phyloP scores from a whole-genome alignment of 1,140 invertebrate species.

The Babylonia areolata region DNA sequence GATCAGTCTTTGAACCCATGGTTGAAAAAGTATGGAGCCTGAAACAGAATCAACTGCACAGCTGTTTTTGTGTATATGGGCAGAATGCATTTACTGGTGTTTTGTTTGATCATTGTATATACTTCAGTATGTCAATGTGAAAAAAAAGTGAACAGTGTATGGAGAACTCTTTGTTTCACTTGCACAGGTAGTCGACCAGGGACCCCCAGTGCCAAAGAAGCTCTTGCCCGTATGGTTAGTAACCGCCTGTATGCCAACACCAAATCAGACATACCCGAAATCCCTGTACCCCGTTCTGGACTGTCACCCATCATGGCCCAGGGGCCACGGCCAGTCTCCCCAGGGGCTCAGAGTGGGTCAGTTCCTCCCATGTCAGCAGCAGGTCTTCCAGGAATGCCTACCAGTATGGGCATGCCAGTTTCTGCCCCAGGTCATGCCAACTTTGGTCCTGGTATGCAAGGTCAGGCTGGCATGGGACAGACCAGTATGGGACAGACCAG shows the following conservation, averaged over 20 bases:
- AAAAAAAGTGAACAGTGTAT: not conserved
- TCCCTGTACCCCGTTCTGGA: constrained; percentile 35
- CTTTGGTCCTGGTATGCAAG: constrained; percentile 5
- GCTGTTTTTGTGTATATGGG: not conserved
- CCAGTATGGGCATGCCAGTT: constrained; percentile 7
- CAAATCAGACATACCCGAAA: constrained; percentile 47
- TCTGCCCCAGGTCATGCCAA: not conserved
- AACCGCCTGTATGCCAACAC: constrained; percentile 83
- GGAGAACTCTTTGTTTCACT: too few relatives aligned
- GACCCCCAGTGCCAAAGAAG: constrained; percentile 91
- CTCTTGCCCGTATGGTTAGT: constrained; percentile 94
- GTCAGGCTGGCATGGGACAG: constrained; percentile 28
- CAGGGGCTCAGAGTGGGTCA: not conserved
- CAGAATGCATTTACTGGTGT: not conserved
- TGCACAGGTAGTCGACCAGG: constrained; percentile 41
- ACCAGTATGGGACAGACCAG: constrained; percentile 32
- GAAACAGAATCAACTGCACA: too few relatives aligned
- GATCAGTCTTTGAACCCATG: too few relatives aligned
- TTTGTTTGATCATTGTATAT: not conserved
- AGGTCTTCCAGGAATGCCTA: constrained; percentile 26
- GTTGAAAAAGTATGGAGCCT: too few relatives aligned
- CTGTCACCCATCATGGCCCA: constrained; percentile 34
- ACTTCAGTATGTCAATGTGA: not conserved
- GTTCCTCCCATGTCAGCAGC: constrained; percentile 33
- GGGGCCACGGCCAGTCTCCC: constrained; percentile 21